Conservation (phyloP, 53 echinoderm and acorn worm genomes). For the Holothuria scabra region DNA sequence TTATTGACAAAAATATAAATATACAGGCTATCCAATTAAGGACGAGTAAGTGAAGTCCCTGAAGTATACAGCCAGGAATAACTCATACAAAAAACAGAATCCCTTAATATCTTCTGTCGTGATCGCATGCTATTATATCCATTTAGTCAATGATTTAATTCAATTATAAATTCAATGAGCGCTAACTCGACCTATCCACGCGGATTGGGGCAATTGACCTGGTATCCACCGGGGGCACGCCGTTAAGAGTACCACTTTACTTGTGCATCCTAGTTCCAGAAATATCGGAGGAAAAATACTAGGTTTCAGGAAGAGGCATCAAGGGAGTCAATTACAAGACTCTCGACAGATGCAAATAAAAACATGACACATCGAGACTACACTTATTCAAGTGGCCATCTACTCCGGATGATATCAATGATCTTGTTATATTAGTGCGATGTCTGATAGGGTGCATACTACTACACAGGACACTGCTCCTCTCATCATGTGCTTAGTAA, state of each 20-base stretch:
- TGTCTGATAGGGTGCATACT: conserved; percentile 11
- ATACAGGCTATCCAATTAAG: neutral
- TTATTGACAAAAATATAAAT: conserved; percentile 2
- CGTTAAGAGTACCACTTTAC: conserved; percentile 12
- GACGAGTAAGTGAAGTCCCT: no score
- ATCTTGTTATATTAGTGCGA: neutral
- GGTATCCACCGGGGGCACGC: conserved; percentile 34
- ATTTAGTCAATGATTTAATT: neutral
- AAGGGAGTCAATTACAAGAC: conserved; percentile 26
- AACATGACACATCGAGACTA: conserved; percentile 15
- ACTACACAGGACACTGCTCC: no score
- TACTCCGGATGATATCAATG: no score
- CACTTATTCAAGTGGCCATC: no score
- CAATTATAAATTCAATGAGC: conserved; percentile 23
- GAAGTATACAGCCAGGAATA: no score
- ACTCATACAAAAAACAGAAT: neutral
- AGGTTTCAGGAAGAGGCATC: conserved; percentile 5
- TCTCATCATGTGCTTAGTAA: no score
- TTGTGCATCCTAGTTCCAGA: conserved; percentile 7
- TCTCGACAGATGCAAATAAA: conserved; percentile 21
- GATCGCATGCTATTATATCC: conserved; percentile 2
- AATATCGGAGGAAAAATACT: conserved; percentile 17
- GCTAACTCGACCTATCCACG: conserved; percentile 19
- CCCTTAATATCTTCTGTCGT: neutral
- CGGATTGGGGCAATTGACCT: conserved; percentile 26